phyloP scores from a whole-genome alignment of 2,797 vertebrate genomes.

The Coracias cyanogaster region DNA sequence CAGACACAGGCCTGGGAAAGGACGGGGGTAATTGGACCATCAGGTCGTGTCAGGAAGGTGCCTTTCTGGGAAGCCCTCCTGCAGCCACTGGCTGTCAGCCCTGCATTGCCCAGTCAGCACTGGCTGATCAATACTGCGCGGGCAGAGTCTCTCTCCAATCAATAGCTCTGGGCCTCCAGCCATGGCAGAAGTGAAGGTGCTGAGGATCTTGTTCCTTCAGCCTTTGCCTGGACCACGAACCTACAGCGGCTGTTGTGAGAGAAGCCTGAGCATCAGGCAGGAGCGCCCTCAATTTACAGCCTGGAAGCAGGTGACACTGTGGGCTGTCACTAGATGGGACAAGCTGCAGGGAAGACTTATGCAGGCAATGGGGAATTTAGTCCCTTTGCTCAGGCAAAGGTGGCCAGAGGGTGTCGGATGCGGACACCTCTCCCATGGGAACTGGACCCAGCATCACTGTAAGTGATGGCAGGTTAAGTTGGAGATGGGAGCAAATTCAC shows the following conservation, averaged over 20 bases:
- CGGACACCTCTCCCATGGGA: background rate
- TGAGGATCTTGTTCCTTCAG: background rate
- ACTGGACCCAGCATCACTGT: background rate
- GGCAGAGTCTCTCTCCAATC: background rate
- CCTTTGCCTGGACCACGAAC: background rate
- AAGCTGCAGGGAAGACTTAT: background rate
- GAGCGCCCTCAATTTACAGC: background rate
- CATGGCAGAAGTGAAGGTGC: background rate
- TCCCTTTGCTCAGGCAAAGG: background rate
- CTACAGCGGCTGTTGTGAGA: background rate
- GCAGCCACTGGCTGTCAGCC: accelerated
- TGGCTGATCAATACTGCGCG: background rate
- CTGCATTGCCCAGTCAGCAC: accelerated
- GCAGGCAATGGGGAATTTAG: accelerated
- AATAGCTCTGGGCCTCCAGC: background rate
- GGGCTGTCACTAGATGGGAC: background rate
- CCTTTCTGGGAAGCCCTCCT: background rate
- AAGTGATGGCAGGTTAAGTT: background rate
- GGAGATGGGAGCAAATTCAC: background rate
- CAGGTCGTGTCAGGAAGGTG: background rate
- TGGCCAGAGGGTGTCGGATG: background rate
- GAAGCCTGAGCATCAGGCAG: background rate
- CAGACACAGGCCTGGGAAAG: background rate
- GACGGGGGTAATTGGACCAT: accelerated
- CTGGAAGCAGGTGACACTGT: background rate